Conservation (phyloP, 1,140 invertebrate genomes). For the Aculops lycopersici region DNA sequence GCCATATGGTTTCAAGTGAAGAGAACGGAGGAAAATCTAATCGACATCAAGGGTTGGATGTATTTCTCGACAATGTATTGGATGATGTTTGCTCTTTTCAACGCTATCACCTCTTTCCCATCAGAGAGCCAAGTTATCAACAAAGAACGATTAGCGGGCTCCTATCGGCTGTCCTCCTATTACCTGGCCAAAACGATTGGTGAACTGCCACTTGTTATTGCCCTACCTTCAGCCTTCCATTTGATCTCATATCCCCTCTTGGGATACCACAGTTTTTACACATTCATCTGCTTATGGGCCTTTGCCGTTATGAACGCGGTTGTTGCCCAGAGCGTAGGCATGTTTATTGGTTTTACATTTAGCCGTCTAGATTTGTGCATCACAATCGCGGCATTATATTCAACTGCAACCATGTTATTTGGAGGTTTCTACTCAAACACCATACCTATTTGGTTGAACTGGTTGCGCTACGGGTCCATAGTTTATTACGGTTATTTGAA, state of each 20-base stretch:
- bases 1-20: slow-evolving; percentile 44
- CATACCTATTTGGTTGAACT: slow-evolving; percentile 39
- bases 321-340: slow-evolving; percentile 32
- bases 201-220: slow-evolving; percentile 39
- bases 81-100: slow-evolving; percentile 52
- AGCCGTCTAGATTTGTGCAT: slow-evolving; percentile 45
- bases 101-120: slow-evolving; percentile 42
- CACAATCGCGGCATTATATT: slow-evolving; percentile 41
- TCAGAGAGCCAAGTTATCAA: slow-evolving; percentile 44
- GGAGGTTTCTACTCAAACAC: slow-evolving; percentile 47
- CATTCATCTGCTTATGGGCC: slow-evolving; percentile 32
- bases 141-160: slow-evolving; percentile 43
- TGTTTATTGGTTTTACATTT: slow-evolving; percentile 45
- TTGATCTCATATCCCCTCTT: slow-evolving; percentile 44
- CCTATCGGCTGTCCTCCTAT: slow-evolving; percentile 47
- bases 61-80: slow-evolving; percentile 36
- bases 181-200: slow-evolving; percentile 55
- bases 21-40: slow-evolving; percentile 33
- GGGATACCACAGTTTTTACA: slow-evolving; percentile 21
- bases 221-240: slow-evolving; percentile 41
- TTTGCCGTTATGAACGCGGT: slow-evolving; percentile 23
- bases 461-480: slow-evolving; percentile 38
- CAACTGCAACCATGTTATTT: slow-evolving; percentile 41
- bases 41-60: slow-evolving; percentile 44
- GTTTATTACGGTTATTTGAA: slow-evolving; percentile 54